These are phyloP conservation scores for Chaetodon trifascialis DNA, from an alignment of 2,113 vertebrate species.

Conservation along the genomic window DNA sequence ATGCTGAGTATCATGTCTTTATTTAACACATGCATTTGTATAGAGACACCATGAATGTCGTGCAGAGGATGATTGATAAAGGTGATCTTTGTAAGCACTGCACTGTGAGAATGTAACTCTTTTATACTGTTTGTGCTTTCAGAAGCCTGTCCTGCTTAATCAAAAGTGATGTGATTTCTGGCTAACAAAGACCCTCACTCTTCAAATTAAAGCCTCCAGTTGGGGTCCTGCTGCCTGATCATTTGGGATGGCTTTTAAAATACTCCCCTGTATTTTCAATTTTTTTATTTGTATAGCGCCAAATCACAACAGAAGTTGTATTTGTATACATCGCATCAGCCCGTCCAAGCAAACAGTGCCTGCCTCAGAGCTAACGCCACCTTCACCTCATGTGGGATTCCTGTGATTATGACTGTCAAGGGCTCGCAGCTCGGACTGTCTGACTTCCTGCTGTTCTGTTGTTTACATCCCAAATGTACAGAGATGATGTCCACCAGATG, in stretches of 20 bases:
- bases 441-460: no score
- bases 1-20: constrained; percentile 22
- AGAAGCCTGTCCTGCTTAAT: background rate
- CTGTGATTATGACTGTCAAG: background rate
- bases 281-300: no score
- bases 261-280: no score
- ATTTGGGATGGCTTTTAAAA: no score
- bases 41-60: constrained; percentile 72
- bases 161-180: background rate
- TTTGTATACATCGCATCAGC: background rate
- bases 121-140: background rate
- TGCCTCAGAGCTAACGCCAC: no score
- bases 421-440: background rate
- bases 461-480: no score
- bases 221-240: no score
- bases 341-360: background rate
- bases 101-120: constrained; percentile 45
- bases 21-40: constrained; percentile 45
- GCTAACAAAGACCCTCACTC: background rate
- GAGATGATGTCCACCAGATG: no score
- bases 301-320: no score
- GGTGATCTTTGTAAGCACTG: constrained; percentile 46
- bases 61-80: constrained; percentile 55
- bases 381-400: background rate
- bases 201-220: background rate